Percentiles rank a stretch among this genome's conserved stretches.
Evolutionary conservation across 2,113 vertebrate genomes (phyloP).

Genomic region (Tachysurus fulvidraco): DNA sequence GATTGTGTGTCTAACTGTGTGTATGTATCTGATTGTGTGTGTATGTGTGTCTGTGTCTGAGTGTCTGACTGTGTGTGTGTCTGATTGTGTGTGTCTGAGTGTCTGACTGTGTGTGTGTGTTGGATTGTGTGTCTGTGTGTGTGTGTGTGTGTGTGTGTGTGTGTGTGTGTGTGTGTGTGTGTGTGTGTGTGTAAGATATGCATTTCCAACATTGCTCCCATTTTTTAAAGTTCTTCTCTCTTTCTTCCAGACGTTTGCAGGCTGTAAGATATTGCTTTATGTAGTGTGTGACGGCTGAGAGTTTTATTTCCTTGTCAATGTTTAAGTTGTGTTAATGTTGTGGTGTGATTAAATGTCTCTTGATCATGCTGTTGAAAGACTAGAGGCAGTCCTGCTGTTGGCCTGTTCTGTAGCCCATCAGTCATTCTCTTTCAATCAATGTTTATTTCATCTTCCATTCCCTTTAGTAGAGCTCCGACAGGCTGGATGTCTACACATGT

Average conservation of each 20-base stretch:
- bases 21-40: too few relatives aligned
- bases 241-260: neutral
- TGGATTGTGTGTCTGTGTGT: too few relatives aligned
- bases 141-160: too few relatives aligned
- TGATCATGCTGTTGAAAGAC: constrained; percentile 48
- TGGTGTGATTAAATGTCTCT: constrained; percentile 48
- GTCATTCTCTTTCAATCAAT: constrained; percentile 73
- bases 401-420: constrained; percentile 74
- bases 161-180: neutral
- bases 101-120: too few relatives aligned
- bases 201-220: neutral
- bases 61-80: too few relatives aligned
- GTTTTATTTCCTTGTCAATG: constrained; percentile 20
- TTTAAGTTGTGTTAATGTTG: constrained; percentile 38
- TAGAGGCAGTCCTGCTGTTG: constrained; percentile 50
- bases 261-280: neutral
- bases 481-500: constrained; percentile 28
- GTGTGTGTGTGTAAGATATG: neutral
- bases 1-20: too few relatives aligned
- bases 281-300: neutral
- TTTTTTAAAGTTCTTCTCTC: neutral
- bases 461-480: constrained; percentile 62
- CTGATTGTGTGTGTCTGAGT: too few relatives aligned
- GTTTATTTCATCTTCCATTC: constrained; percentile 74
- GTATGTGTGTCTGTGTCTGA: too few relatives aligned